Percentiles rank a stretch among this genome's conserved stretches.
phyloP scores from a whole-genome alignment of 2,113 vertebrate species.

The Montifringilla adamsi region DNA sequence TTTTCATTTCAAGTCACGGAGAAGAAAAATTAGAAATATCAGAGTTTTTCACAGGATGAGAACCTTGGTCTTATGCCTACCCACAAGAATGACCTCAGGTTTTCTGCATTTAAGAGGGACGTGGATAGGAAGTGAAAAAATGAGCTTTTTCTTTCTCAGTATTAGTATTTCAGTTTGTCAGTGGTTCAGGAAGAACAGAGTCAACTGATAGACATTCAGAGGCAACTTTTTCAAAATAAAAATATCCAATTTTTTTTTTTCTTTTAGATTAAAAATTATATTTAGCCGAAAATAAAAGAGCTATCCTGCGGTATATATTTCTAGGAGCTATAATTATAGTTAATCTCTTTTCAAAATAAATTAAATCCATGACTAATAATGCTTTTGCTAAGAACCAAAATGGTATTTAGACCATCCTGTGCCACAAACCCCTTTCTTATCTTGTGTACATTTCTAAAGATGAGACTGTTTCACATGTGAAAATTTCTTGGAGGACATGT shows the following conservation, averaged over 20 bases:
- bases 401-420: neutral
- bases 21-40: neutral
- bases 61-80: neutral
- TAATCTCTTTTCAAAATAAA: neutral
- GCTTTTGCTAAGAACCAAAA: neutral
- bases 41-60: neutral
- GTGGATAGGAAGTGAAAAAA: neutral
- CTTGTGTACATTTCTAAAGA: neutral
- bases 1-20: neutral
- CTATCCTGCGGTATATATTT: neutral
- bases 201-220: neutral
- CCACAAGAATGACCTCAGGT: neutral
- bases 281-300: neutral
- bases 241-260: neutral
- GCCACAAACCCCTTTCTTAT: neutral
- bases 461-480: neutral
- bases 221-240: neutral
- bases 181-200: neutral
- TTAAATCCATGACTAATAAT: conserved; percentile 6
- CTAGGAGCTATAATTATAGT: neutral
- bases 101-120: neutral
- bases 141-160: neutral
- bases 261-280: neutral
- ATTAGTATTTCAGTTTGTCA: neutral
- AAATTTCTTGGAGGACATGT: neutral